Base-by-base conservation (phyloP, 2,888 invertebrate species). In the Balanococcus diminutus region DNA sequence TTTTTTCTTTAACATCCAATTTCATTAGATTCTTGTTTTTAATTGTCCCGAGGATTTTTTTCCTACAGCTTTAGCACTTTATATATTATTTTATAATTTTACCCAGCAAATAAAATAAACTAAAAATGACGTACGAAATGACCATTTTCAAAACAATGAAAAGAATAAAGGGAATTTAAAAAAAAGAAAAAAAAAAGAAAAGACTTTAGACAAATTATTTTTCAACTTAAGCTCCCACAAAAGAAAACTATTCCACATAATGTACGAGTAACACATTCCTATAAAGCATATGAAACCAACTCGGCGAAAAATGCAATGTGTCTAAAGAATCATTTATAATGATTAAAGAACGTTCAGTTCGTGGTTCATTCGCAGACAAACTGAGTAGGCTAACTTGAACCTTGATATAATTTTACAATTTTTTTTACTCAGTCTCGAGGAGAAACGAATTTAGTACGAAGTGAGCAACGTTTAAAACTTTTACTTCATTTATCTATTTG, bases 11-110 rank as follows among this genome's bases (percentile, higher is more conserved):
- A n/a, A 67, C 75, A 32, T 75, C 75, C 75, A 16, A 75, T 75
- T 75, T 67, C 61, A 67, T 67, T 67, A 67, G 61, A 67, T 67
- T 67, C 28, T 67, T 67, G 61, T 67, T 67, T 67, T 67, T 67
- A 67, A 67, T 67, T 67, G 61, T 67, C 61, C 61, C 28, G 61
- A 67, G 61, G 28, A 67, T 28, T 67, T 67, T 67, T 28, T 25
- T 19, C 51, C 5, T 51, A 1, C 4, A 28, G 25, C 28, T 67
- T 67, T 28, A 11, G 61, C 28, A 25, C 28, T 67, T 67, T 67
- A 67, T 67, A 67, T 67, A 67, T 67, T 67, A 67, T 67, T 67
- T 67, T 67, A 25, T 67, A 67, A 67, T 67, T 67, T 67, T 25
- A 25, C 11, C 28, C 28, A 67, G 14, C 61, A 67, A 67, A 28